These are phyloP conservation scores for Sipunculus nudus DNA, from an alignment of 2,888 invertebrate species.

Conservation along the genomic window DNA sequence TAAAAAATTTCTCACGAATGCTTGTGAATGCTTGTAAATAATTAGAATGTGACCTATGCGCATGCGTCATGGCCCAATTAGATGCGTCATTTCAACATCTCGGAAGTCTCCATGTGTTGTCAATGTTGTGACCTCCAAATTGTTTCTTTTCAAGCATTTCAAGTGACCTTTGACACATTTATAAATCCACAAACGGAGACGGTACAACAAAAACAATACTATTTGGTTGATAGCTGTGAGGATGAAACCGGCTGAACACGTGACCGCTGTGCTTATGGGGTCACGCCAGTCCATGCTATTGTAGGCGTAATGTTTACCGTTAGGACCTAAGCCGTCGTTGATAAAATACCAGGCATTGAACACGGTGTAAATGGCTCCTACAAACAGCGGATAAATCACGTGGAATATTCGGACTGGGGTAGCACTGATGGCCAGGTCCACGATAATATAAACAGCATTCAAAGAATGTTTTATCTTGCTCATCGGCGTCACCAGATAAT, in stretches of 20 bases:
- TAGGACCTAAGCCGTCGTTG: conserved; percentile 50
- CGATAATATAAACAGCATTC: conserved; percentile 52
- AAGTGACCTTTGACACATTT: too few relatives aligned
- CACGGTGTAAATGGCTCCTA: conserved; percentile 55
- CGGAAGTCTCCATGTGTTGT: too few relatives aligned
- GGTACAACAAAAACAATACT: too few relatives aligned
- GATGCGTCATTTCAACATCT: too few relatives aligned
- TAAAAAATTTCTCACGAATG: too few relatives aligned
- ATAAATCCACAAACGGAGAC: too few relatives aligned
- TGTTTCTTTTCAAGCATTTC: too few relatives aligned
- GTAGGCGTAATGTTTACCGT: conserved; percentile 56
- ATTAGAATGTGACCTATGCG: too few relatives aligned
- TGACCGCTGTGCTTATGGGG: conserved; percentile 55
- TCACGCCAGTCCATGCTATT: conserved; percentile 58
- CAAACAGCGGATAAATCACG: conserved; percentile 51
- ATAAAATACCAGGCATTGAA: conserved; percentile 61
- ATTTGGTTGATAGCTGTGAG: conserved; percentile 37
- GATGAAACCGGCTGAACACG: conserved; percentile 51
- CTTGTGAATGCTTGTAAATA: too few relatives aligned
- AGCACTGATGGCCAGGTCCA: conserved; percentile 52
- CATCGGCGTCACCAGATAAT: conserved; percentile 47
- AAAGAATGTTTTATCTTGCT: conserved; percentile 55
- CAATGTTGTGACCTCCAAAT: too few relatives aligned
- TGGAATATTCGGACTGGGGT: conserved; percentile 58
- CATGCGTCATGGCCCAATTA: too few relatives aligned